Conservation (phyloP, 2,113 vertebrate species). For the Odobenus rosmarus region DNA sequence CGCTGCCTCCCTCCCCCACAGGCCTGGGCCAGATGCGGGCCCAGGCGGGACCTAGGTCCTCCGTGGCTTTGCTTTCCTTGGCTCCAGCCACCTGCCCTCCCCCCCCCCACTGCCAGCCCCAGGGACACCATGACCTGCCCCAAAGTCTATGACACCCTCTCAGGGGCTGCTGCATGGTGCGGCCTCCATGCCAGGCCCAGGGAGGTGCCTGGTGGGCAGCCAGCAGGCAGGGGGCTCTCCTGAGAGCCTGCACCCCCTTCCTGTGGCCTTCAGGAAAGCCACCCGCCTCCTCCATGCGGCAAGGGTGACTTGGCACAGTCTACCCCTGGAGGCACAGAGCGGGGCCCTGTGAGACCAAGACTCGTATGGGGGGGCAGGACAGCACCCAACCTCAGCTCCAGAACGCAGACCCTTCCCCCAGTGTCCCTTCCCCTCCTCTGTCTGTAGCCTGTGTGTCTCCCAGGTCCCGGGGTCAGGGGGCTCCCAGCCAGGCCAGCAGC, state of each 20-base stretch:
- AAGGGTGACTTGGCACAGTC: rapidly evolving
- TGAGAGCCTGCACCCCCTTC: too few species aligned
- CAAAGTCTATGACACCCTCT: not conserved
- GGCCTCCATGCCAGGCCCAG: rapidly evolving
- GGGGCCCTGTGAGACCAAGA: not conserved
- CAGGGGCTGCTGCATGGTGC: too few species aligned
- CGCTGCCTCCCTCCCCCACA: rapidly evolving
- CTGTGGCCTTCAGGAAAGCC: not conserved
- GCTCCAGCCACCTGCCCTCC: not conserved
- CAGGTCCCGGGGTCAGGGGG: not conserved
- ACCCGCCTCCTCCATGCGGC: rapidly evolving
- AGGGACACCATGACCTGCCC: not conserved
- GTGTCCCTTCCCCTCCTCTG: too few species aligned
- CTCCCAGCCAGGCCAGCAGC: not conserved
- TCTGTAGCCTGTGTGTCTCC: not conserved
- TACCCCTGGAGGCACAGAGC: too few species aligned
- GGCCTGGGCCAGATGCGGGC: not conserved
- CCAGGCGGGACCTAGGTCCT: not conserved
- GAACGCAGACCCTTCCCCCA: rapidly evolving
- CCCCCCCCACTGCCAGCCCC: not conserved
- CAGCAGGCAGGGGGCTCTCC: not conserved
- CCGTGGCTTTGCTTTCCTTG: rapidly evolving
- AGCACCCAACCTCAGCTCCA: rapidly evolving
- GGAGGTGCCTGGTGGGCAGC: not conserved
- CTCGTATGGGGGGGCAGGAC: too few species aligned